Percentiles rank a stretch among this genome's conserved stretches.
Conservation (phyloP, 1,140 invertebrate species). For the Orussus abietinus region DNA sequence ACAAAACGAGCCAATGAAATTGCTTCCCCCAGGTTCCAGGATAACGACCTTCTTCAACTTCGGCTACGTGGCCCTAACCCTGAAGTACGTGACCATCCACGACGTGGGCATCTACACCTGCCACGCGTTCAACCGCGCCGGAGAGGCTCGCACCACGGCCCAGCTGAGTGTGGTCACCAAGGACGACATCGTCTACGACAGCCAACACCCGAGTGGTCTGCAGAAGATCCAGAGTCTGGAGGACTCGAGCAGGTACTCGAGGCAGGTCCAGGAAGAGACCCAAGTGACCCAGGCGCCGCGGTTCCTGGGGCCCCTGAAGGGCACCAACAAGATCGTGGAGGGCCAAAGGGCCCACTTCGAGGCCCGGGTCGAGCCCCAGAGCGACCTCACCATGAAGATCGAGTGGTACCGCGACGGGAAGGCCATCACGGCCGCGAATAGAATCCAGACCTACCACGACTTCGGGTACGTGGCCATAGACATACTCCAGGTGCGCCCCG, state of each 20-base stretch:
- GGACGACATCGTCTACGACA: constrained; percentile 80
- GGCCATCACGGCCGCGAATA: constrained; percentile 75
- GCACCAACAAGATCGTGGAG: constrained; percentile 91
- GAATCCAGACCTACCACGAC: constrained; percentile 90
- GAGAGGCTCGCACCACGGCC: constrained; percentile 84
- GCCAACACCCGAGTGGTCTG: constrained; percentile 80
- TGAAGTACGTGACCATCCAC: constrained; percentile 85
- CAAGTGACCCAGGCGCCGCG: constrained; percentile 73
- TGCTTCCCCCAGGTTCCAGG: constrained; percentile 74
- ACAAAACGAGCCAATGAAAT: too few relatives aligned
- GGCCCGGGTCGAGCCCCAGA: constrained; percentile 88
- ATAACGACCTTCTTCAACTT: constrained; percentile 96
- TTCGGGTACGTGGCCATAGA: constrained; percentile 94
- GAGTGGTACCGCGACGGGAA: constrained; percentile 92
- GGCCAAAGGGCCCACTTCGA: constrained; percentile 95
- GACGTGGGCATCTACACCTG: constrained; percentile 93
- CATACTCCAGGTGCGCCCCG: constrained; percentile 80
- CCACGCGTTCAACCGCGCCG: constrained; percentile 80
- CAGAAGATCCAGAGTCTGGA: constrained; percentile 87
- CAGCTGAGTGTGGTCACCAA: constrained; percentile 82
- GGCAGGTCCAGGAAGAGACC: constrained; percentile 68
- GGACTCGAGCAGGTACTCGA: constrained; percentile 70
- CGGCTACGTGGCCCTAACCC: constrained; percentile 93
- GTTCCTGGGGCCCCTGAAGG: constrained; percentile 83
- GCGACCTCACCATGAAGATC: constrained; percentile 80